phyloP scores from a whole-genome alignment of 1,140 invertebrate species.

The Pemphigus obesinymphae region DNA sequence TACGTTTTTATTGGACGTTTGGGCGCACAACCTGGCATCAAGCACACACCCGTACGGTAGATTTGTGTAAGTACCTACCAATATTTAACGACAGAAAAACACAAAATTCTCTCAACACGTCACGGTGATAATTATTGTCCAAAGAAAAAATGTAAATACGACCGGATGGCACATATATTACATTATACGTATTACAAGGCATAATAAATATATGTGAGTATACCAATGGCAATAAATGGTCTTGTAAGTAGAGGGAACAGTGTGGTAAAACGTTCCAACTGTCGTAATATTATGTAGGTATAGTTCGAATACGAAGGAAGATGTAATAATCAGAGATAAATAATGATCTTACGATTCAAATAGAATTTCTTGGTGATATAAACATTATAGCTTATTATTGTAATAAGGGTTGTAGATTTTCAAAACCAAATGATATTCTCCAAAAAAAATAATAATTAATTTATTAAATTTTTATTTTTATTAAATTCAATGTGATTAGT shows the following conservation, averaged over 20 bases:
- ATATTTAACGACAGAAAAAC: too few species aligned
- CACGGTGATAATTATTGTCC: neutral
- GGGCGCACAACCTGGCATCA: neutral
- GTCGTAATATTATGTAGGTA: neutral
- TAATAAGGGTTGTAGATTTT: neutral
- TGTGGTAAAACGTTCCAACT: neutral
- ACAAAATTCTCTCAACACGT: neutral
- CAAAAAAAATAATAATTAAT: too few species aligned
- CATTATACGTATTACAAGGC: neutral
- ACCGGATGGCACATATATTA: slow-evolving; percentile 1
- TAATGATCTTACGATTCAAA: neutral
- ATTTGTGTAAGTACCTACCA: neutral
- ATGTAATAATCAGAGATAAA: neutral
- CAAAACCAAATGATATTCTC: too few species aligned
- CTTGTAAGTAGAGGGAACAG: neutral
- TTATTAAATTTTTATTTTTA: too few species aligned
- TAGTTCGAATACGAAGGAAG: neutral
- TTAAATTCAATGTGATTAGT: too few species aligned
- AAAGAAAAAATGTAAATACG: neutral
- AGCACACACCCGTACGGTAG: neutral
- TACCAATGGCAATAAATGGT: neutral
- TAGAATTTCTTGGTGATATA: neutral
- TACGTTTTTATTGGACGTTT: neutral
- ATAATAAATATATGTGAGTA: neutral
- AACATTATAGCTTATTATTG: neutral